Conservation (phyloP, 2,797 vertebrate genomes). For the Nannoperca australis region DNA sequence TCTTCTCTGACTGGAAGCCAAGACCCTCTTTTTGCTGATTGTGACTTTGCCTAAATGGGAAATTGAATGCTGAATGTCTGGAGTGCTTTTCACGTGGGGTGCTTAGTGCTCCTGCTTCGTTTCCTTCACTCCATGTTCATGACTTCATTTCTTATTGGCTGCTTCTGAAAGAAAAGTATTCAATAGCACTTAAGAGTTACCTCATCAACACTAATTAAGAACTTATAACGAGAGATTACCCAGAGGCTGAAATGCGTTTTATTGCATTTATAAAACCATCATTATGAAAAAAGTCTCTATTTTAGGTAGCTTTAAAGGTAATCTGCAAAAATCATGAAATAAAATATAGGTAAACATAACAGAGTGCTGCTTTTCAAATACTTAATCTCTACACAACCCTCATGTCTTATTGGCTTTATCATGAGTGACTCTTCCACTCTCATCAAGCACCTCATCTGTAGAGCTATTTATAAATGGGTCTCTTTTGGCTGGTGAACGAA, state of each 20-base stretch:
- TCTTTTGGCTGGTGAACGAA: neutral
- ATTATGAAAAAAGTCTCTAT: neutral
- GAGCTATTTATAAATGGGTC: constrained; percentile 32
- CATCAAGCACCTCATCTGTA: constrained; percentile 17
- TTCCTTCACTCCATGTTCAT: constrained; percentile 32
- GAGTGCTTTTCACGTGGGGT: constrained; percentile 18
- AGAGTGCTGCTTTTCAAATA: neutral
- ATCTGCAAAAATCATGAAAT: neutral
- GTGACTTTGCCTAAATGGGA: constrained; percentile 53
- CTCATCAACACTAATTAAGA: constrained; percentile 37
- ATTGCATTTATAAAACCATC: constrained; percentile 30
- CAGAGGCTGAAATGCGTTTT: constrained; percentile 17
- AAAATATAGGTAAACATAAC: neutral
- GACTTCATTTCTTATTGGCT: constrained; percentile 50
- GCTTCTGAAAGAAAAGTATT: constrained; percentile 45
- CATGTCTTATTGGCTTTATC: neutral
- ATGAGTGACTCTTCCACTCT: neutral
- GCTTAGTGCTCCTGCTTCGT: constrained; percentile 24
- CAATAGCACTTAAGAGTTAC: constrained; percentile 31
- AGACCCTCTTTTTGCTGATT: constrained; percentile 56
- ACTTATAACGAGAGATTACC: constrained; percentile 20
- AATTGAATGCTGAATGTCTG: constrained; percentile 48
- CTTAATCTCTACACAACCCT: neutral
- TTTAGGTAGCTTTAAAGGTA: neutral
- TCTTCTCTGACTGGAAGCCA: constrained; percentile 51